Base-by-base conservation (phyloP, 2,113 vertebrate species). In the Phaethornis superciliosus region DNA sequence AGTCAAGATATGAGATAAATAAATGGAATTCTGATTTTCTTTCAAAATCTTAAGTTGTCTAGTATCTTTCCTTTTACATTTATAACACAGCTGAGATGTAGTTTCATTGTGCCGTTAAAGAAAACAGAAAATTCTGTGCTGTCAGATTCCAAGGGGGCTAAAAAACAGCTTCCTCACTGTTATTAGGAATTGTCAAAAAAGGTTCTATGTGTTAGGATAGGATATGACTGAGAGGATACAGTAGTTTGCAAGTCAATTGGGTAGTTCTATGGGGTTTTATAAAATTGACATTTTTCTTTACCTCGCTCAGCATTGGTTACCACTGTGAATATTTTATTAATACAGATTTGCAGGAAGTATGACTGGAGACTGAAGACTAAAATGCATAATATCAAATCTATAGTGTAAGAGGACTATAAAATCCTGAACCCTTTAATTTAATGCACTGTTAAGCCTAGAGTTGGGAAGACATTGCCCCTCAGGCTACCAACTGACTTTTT, bases 401-500 rank as follows among this genome's bases (percentile, higher is more conserved):
- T 86, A 91, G 58, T 94, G 95, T 84, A 96, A 94, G 68, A 96
- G 65, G 81, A 75, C 76, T 88, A 76, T 77, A 96, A 93, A 95
- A 88, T 85, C 60, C 70, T 88, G 62, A 95, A 82, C 83, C 70
- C 84, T 96, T 93, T 89, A 86, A 96, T 95, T 88, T 97, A 83
- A 90, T 82, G 72, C 40, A 91, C 70, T 89, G 8, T 62, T 92
- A 91, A 88, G 65, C 74, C 52, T 65, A 28, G 49, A 72, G 74
- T 78, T 94, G 2, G 1, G 11, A 95, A 90, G 65, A 81, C 42
- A 70, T 93, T 91, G 52, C 94, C 68, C 88, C 93, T 96, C 30
- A 19, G 76, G 70, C 27, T 97, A 68, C 54, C 33, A 16, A 80
- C 85, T 90, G 58, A 72, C 89, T 81, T 93, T n/a, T 90, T 80